These are phyloP conservation scores for Grammomys dolichurus DNA, from an alignment of 2,113 vertebrate species.

Conservation along the genomic window DNA sequence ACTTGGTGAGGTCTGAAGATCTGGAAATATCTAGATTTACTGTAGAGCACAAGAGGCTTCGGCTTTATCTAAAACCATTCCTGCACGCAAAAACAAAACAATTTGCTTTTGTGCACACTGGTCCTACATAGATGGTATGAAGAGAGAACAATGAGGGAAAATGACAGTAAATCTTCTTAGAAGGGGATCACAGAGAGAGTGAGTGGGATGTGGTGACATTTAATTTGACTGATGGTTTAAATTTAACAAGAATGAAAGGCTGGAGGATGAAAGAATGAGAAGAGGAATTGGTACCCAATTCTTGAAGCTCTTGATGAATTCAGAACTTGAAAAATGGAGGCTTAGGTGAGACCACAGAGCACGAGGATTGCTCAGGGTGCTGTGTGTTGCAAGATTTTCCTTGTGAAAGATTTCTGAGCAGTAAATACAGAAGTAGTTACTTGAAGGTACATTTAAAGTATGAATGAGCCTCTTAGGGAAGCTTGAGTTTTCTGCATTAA, in stretches of 20 bases:
- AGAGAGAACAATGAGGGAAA: background rate
- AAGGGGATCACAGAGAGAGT: background rate
- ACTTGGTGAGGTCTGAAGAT: background rate
- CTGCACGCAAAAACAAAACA: background rate
- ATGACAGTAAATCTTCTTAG: background rate
- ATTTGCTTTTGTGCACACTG: background rate
- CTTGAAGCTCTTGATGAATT: background rate
- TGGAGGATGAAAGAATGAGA: background rate
- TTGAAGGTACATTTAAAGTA: background rate
- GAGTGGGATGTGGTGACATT: background rate
- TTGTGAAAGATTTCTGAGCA: background rate
- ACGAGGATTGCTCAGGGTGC: background rate
- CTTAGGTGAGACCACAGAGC: background rate
- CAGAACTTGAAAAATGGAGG: background rate
- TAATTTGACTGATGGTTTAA: background rate
- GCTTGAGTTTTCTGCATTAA: background rate
- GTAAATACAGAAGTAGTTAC: background rate
- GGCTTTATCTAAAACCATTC: background rate
- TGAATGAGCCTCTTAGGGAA: background rate
- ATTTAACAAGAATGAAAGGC: background rate
- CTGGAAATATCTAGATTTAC: background rate
- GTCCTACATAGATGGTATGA: background rate
- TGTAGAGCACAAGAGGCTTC: background rate
- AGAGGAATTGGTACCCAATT: background rate
- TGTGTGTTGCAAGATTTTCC: background rate